Conservation (phyloP, 2,888 invertebrate genomes). For the Leptopilina drosophilae region DNA sequence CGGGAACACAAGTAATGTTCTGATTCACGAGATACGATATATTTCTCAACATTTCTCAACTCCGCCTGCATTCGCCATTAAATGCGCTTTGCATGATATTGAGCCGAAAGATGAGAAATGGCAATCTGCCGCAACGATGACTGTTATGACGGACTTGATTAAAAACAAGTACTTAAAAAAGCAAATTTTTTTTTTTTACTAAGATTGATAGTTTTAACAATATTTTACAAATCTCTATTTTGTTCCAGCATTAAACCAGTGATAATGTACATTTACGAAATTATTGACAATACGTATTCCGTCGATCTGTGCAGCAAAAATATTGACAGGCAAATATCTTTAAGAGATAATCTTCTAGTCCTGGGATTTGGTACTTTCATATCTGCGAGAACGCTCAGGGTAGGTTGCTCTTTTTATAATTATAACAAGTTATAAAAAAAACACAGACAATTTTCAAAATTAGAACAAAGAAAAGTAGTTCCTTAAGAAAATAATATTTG, state of each 20-base stretch:
- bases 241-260: background rate
- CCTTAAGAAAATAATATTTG: too few relatives aligned
- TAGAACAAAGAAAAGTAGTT: background rate
- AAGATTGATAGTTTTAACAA: background rate
- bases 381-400: slow-evolving; percentile 56
- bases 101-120: slow-evolving; percentile 78
- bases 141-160: slow-evolving; percentile 76
- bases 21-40: slow-evolving; percentile 73
- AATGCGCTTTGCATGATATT: slow-evolving; percentile 81
- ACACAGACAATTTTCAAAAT: background rate
- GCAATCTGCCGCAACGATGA: slow-evolving; percentile 78
- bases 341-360: slow-evolving; percentile 77
- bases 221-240: background rate
- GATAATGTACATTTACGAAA: slow-evolving; percentile 67
- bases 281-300: slow-evolving; percentile 56
- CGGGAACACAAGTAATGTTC: slow-evolving; percentile 78
- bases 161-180: background rate
- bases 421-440: background rate
- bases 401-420: slow-evolving; percentile 47
- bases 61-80: slow-evolving; percentile 79
- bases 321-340: slow-evolving; percentile 62
- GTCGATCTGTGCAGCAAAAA: slow-evolving; percentile 73
- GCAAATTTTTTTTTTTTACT: too few relatives aligned
- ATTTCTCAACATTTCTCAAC: slow-evolving; percentile 24
- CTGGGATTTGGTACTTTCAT: slow-evolving; percentile 73